Evolutionary conservation across 1,140 invertebrate species (phyloP), one percentile per base, ranked within the genome.

Genomic region (Trachymyrmex cornetzi): DNA sequence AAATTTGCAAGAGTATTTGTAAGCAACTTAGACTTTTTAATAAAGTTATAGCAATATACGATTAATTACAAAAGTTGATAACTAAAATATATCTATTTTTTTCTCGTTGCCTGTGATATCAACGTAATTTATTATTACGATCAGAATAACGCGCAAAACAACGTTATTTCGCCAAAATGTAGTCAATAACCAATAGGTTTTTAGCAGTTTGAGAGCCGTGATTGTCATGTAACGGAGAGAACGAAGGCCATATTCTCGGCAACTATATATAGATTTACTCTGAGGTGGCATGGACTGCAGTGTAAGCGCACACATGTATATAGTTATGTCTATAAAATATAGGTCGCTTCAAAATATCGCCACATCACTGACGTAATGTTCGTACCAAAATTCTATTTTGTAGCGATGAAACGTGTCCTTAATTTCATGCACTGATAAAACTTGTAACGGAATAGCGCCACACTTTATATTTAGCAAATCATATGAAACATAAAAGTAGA

Each of bases 191-290:
- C 69, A 6, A 48, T 61, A 57, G 50, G 48, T 75, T 85, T 69
- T 75, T 86, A 80, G 63, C 82, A 75, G 77, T 74, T 90, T 11
- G 87, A 80, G 89, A 88, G 84, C 67, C 87, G 82, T 72, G 87
- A 87, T 87, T 87, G 87, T 91, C 90, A 74, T 88, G 85, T 72
- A 80, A 91, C 69, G 57, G 34, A 77, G 74, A 44, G 85, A 86
- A 80, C 89, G 87, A 91, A 91, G 90, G 90, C 84, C 89, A 38
- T 34, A 80, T 80, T 77, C 74, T 82, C 74, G 50, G 71, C 69
- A 77, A 85, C 87, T 89, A 88, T 90, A 87, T 86, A 88, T 89
- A 89, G 74, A 59, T 79, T 71, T 55, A 66, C 63, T 57, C 69
- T 0, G 80, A 63, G 75, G 53, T 81, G 71, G 55, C 30, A 64